Percentiles rank a stretch among this genome's conserved stretches.
Conservation (phyloP, 2,888 invertebrate species). For the Phortica magna region DNA sequence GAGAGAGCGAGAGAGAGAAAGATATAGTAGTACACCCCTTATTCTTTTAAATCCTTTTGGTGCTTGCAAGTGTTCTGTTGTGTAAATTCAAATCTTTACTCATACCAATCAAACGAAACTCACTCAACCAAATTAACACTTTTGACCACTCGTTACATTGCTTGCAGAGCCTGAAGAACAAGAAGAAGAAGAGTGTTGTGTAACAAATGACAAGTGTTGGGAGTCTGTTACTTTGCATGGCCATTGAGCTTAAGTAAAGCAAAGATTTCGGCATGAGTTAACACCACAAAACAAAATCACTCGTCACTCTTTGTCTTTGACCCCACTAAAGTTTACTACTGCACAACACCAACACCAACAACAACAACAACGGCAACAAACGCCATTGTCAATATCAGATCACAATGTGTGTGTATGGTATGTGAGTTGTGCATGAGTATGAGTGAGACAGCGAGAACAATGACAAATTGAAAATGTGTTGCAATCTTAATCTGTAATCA, state of each 20-base stretch:
- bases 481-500: constrained; percentile 73
- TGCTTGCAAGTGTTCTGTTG: not conserved
- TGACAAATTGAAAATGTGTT: constrained; percentile 63
- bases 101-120: constrained; percentile 51
- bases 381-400: constrained; percentile 60
- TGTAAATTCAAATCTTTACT: not conserved
- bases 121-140: constrained; percentile 72
- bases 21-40: not conserved
- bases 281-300: not conserved
- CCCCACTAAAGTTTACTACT: not conserved
- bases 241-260: not conserved
- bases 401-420: not conserved
- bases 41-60: not conserved
- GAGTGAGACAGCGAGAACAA: not conserved
- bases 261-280: constrained; percentile 1
- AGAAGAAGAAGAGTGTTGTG: constrained; percentile 27
- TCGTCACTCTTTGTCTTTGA: not conserved
- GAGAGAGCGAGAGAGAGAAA: not conserved
- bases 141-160: constrained; percentile 37
- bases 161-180: not conserved
- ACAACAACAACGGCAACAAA: constrained; percentile 32
- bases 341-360: not conserved
- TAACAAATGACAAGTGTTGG: no score
- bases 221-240: not conserved
- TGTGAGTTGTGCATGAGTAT: not conserved